Percentiles rank a stretch among this genome's conserved stretches.
Evolutionary conservation across 1,140 invertebrate species (phyloP).

Genomic region (Epicauta chinensis): DNA sequence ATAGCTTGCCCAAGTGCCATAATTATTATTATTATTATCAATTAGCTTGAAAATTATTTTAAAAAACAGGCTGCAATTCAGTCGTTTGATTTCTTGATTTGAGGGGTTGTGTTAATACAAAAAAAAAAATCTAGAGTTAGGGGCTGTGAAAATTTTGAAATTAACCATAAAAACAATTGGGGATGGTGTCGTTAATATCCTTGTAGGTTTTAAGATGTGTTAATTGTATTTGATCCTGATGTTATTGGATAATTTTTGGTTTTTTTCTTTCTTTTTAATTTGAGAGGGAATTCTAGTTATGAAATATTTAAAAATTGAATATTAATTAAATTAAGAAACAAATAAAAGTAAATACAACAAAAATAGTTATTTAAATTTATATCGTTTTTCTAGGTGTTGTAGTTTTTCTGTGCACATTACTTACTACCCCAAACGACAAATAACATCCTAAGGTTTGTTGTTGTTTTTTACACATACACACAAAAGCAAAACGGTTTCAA

Average conservation of each 20-base stretch:
- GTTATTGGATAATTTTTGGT: slow-evolving; percentile 17
- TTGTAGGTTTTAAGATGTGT: neutral
- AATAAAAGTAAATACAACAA: slow-evolving; percentile 17
- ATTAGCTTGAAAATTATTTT: too few species aligned
- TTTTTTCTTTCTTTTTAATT: slow-evolving; percentile 13
- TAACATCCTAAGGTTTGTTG: slow-evolving; percentile 27
- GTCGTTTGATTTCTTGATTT: neutral
- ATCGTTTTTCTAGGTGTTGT: slow-evolving; percentile 32
- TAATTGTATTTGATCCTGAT: slow-evolving; percentile 16
- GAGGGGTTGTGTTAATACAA: neutral
- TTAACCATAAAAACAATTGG: slow-evolving; percentile 1
- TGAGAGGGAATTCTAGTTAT: neutral
- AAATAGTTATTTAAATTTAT: slow-evolving; percentile 27
- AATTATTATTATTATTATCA: too few species aligned
- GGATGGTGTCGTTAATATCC: neutral
- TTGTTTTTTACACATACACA: slow-evolving; percentile 14
- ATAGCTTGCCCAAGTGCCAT: too few species aligned
- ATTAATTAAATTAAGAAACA: slow-evolving; percentile 16
- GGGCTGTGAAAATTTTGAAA: slow-evolving; percentile 21
- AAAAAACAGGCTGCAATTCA: neutral
- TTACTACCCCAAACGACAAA: slow-evolving; percentile 25
- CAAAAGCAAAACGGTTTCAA: neutral
- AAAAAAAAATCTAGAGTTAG: slow-evolving; percentile 17
- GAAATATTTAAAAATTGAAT: slow-evolving; percentile 5
- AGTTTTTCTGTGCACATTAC: slow-evolving; percentile 29